Evolutionary conservation across 1,140 invertebrate species (phyloP), one percentile per base, ranked within the genome.

Genomic region (Plectus sambesii): DNA sequence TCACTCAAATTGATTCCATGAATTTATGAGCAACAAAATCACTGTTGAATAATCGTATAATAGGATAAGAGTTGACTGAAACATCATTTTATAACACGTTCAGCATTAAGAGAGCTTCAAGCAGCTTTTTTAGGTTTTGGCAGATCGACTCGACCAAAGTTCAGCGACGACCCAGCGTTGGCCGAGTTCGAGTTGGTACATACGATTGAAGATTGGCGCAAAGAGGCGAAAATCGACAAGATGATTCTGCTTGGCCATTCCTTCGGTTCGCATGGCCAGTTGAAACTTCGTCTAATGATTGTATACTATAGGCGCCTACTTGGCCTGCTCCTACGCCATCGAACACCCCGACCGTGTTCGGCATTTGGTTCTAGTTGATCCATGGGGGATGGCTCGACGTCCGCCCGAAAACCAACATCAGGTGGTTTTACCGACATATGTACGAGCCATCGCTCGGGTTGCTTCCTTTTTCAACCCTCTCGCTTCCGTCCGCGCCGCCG

Each of bases 231-330:
- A 58, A 74, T 98, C 3, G 79, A 85, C 0, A 80, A 85, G 68
- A 83, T 96, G 70, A 80, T 94, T 39, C 65, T 97, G 12, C 69
- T 96, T 2, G 92, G 90, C 0, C 92, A 97, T 71, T 93, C 87
- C 49, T 82, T 67, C 42, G 65, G 63, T 62, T 26, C 30, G 26
- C 24, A 2, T n/a, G 8, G 5, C n/a, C 6, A 44, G 38, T 39
- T 25, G 8, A 9, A 25, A 3, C 22, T 9, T 55, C 12, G 3
- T n/a, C n/a, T n/a, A n/a, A n/a, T n/a, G n/a, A n/a, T n/a, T n/a
- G n/a, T n/a, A n/a, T n/a, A n/a, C n/a, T n/a, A n/a, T 41, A 73
- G 92, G 92, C 38, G 92, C 84, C 1, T 98, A 84, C 74, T 75
- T 98, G 27, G 84, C 85, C 2, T 80, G 84, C n/a, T 82, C 87